Evolutionary conservation across 2,113 vertebrate species (phyloP).

Genomic region (Colistium nudipinnis): DNA sequence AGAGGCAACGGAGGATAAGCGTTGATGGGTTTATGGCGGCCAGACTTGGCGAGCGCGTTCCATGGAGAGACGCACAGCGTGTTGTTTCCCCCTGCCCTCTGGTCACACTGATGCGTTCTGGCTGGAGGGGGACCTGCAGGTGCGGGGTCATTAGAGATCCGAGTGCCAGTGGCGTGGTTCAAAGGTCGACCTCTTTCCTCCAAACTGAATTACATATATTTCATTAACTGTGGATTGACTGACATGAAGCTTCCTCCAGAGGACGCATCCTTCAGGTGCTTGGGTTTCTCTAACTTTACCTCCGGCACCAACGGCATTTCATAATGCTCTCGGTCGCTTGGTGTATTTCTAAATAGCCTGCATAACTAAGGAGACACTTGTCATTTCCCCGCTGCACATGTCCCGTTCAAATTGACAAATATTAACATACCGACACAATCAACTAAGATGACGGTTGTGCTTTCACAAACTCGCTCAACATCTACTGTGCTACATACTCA

Average conservation of each 20-base stretch:
- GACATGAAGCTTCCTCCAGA: neutral
- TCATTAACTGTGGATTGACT: neutral
- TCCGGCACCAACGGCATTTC: neutral
- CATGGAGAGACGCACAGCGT: neutral
- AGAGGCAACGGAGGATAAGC: constrained; percentile 22
- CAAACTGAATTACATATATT: neutral
- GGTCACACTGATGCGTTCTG: constrained; percentile 10
- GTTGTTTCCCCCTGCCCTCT: constrained; percentile 28
- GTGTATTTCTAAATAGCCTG: too few species aligned
- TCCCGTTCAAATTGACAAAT: too few species aligned
- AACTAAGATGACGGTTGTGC: too few species aligned
- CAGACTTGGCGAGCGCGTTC: neutral
- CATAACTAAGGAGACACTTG: too few species aligned
- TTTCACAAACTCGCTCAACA: too few species aligned
- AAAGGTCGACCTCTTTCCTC: neutral
- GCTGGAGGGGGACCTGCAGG: too few species aligned
- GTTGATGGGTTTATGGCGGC: constrained; percentile 22
- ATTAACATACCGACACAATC: too few species aligned
- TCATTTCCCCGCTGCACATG: too few species aligned
- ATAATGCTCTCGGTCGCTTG: too few species aligned
- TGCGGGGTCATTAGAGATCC: too few species aligned
- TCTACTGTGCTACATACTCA: too few species aligned
- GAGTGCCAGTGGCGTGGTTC: neutral
- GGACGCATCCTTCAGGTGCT: neutral
- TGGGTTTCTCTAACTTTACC: neutral